Evolutionary conservation across 2,797 vertebrate species (phyloP).

Genomic region (Sebastes kiyomatsui): DNA sequence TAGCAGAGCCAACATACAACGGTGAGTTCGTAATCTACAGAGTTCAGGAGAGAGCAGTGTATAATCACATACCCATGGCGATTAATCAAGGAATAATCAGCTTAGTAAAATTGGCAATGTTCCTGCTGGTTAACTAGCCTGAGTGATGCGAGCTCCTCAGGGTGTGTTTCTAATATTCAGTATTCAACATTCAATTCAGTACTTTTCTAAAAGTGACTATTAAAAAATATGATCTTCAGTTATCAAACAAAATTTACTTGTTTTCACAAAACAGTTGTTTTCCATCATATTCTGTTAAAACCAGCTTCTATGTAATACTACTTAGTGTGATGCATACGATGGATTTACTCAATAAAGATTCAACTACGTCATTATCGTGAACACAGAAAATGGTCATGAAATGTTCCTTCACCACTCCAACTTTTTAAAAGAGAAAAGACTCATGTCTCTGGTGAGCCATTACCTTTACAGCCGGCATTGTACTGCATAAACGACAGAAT

Average conservation of each 20-base stretch:
- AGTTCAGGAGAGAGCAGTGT: slow-evolving; percentile 25
- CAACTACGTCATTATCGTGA: background rate
- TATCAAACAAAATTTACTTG: background rate
- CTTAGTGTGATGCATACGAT: background rate
- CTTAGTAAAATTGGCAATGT: slow-evolving; percentile 61
- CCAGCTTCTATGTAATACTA: background rate
- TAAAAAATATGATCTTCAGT: background rate
- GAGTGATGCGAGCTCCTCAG: slow-evolving; percentile 23
- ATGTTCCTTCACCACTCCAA: background rate
- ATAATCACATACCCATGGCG: slow-evolving; percentile 61
- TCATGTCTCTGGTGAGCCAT: background rate
- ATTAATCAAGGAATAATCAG: slow-evolving; percentile 70
- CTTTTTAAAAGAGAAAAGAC: background rate
- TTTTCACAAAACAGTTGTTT: background rate
- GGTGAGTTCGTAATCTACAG: slow-evolving; percentile 17
- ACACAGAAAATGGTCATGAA: background rate
- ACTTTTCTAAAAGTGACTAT: background rate
- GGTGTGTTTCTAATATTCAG: slow-evolving; percentile 23
- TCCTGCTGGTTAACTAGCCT: slow-evolving; percentile 49
- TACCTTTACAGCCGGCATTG: background rate
- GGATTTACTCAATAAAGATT: background rate
- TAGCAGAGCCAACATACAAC: slow-evolving; percentile 1
- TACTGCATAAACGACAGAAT: background rate
- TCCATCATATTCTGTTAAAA: background rate
- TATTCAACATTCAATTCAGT: background rate